These are phyloP conservation scores for Calameuta pallipes DNA, from an alignment of 2,888 invertebrate species.

Conservation along the genomic window DNA sequence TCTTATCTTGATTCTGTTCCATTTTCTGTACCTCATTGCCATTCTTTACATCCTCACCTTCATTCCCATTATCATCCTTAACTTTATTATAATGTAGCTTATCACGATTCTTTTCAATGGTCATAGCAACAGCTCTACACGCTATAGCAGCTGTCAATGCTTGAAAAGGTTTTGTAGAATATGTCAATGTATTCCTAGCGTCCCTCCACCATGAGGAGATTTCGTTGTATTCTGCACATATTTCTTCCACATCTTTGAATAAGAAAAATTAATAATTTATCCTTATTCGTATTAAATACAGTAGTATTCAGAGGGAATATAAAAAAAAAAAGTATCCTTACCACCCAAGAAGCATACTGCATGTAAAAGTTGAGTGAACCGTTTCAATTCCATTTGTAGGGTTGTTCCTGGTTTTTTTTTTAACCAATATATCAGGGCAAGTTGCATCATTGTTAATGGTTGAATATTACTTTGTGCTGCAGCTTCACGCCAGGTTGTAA, in stretches of 20 bases:
- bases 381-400: slow-evolving; percentile 74
- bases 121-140: slow-evolving; percentile 79
- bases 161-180: slow-evolving; percentile 80
- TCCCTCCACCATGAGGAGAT: slow-evolving; percentile 86
- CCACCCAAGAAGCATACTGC: slow-evolving; percentile 75
- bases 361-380: slow-evolving; percentile 75
- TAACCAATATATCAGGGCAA: slow-evolving; percentile 80
- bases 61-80: slow-evolving; percentile 45
- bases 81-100: slow-evolving; percentile 28
- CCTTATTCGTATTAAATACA: neutral
- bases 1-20: slow-evolving; percentile 61
- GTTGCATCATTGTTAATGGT: slow-evolving; percentile 76
- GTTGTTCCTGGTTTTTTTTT: slow-evolving; percentile 67
- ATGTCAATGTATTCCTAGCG: slow-evolving; percentile 78
- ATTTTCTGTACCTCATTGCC: slow-evolving; percentile 41
- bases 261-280: slow-evolving; percentile 13
- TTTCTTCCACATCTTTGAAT: slow-evolving; percentile 66
- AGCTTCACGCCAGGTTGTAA: slow-evolving; percentile 60
- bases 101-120: slow-evolving; percentile 66
- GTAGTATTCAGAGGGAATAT: neutral
- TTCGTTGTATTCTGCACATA: slow-evolving; percentile 75
- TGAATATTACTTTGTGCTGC: slow-evolving; percentile 69
- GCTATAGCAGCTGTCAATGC: slow-evolving; percentile 86
- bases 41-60: slow-evolving; percentile 38
- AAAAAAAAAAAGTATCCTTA: slow-evolving; percentile 35